Evolutionary conservation across 2,888 invertebrate genomes (phyloP).

Genomic region (Drosophila gaucha): DNA sequence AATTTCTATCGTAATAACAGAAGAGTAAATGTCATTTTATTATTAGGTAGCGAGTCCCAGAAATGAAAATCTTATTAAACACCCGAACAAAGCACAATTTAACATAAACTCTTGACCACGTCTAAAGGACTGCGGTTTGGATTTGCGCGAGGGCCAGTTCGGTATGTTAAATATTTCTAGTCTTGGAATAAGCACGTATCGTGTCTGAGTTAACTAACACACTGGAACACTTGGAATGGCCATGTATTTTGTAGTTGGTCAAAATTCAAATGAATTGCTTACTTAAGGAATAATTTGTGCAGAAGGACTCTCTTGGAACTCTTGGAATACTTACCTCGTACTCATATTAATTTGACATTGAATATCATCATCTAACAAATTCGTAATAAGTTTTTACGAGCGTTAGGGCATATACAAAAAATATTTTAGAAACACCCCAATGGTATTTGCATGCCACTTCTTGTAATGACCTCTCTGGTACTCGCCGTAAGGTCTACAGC

Average conservation of each 20-base stretch:
- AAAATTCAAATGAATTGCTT: constrained; percentile 42
- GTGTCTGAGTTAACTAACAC: constrained; percentile 31
- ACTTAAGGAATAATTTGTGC: constrained; percentile 18
- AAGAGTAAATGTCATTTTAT: constrained; percentile 18
- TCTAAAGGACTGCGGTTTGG: constrained; percentile 75
- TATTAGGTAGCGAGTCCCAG: constrained; percentile 2
- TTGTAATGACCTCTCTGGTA: constrained; percentile 59
- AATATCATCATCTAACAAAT: constrained; percentile 1
- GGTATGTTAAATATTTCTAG: constrained; percentile 68
- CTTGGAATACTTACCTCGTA: not conserved
- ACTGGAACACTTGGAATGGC: constrained; percentile 65
- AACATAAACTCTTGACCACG: constrained; percentile 82
- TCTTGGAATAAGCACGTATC: constrained; percentile 61
- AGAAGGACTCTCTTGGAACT: constrained; percentile 4
- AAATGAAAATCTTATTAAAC: constrained; percentile 14
- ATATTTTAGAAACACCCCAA: constrained; percentile 50
- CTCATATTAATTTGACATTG: not conserved
- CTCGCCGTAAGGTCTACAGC: constrained; percentile 44
- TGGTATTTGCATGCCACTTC: constrained; percentile 50
- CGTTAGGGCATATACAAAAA: constrained; percentile 13
- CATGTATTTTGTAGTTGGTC: constrained; percentile 31
- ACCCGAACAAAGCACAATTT: constrained; percentile 62
- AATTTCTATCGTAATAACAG: not conserved
- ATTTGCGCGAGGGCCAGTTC: constrained; percentile 68
- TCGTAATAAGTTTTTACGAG: constrained; percentile 4